Conservation (phyloP, 2,888 invertebrate species). For the Lithophane semibrunnea region DNA sequence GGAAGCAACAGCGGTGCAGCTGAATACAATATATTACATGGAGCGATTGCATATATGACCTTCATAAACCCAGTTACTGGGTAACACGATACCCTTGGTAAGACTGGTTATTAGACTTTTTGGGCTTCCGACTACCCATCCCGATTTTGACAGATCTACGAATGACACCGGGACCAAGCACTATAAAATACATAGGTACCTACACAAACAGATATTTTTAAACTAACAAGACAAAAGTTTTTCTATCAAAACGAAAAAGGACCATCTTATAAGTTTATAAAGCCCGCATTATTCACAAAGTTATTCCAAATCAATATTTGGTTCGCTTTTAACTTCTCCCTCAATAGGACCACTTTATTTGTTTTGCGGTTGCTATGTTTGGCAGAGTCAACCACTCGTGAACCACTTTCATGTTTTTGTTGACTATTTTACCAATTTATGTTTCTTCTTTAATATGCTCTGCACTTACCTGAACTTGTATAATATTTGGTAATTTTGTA, state of each 20-base stretch:
- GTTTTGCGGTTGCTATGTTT: constrained; percentile 36
- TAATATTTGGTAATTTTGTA: not conserved
- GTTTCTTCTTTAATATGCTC: not conserved
- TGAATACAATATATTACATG: not conserved
- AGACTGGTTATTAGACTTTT: not conserved
- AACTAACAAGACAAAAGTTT: not conserved
- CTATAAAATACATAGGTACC: not conserved
- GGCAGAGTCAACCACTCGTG: constrained; percentile 20
- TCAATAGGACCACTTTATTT: constrained; percentile 36
- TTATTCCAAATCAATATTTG: constrained; percentile 46
- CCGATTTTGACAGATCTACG: not conserved
- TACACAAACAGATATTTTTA: not conserved
- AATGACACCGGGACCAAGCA: not conserved
- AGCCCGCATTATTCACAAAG: constrained; percentile 22
- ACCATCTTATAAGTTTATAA: constrained; percentile 21
- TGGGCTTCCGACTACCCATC: not conserved
- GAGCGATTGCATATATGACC: not conserved
- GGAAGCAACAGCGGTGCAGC: not conserved
- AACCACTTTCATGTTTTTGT: constrained; percentile 29
- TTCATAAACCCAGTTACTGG: not conserved
- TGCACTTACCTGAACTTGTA: not conserved
- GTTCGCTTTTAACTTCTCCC: constrained; percentile 12
- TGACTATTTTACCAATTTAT: constrained; percentile 3
- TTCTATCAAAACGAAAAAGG: constrained; percentile 10
- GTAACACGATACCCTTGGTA: not conserved